Evolutionary conservation across 2,113 vertebrate species (phyloP).

Genomic region (Hemiprocne comata): DNA sequence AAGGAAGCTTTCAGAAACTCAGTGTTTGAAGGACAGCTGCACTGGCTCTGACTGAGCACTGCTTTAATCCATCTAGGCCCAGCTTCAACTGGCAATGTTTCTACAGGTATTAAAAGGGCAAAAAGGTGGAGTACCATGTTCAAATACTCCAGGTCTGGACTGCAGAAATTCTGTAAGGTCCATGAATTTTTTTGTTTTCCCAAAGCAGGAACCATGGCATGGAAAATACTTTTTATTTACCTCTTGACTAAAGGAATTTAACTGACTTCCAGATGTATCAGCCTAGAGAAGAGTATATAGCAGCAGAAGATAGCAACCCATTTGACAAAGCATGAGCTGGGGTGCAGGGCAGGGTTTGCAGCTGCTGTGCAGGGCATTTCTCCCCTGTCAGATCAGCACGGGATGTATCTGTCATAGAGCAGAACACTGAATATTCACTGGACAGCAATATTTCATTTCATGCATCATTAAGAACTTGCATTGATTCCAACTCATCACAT

Average conservation of each 20-base stretch:
- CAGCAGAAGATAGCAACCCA: neutral
- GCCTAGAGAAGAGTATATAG: neutral
- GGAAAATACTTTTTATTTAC: neutral
- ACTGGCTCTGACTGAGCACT: neutral
- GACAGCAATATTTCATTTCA: constrained; percentile 66
- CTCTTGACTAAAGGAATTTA: neutral
- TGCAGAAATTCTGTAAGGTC: neutral
- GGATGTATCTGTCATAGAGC: constrained; percentile 1
- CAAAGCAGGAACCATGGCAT: neutral
- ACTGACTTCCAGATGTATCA: neutral
- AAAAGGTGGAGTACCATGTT: neutral
- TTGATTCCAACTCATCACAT: constrained; percentile 42
- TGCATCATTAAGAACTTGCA: constrained; percentile 51
- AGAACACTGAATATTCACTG: constrained; percentile 18
- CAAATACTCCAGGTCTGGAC: neutral
- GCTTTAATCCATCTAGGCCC: neutral
- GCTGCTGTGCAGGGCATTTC: neutral
- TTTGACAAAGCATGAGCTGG: neutral
- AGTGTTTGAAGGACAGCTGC: neutral
- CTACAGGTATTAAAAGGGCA: neutral
- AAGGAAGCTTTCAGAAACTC: neutral
- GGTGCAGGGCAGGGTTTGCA: neutral
- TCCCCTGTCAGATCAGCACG: neutral
- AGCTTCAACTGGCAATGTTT: neutral
- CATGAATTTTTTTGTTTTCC: neutral